These are phyloP conservation scores for Calameuta idolon DNA, from an alignment of 2,888 invertebrate genomes.

Conservation along the genomic window DNA sequence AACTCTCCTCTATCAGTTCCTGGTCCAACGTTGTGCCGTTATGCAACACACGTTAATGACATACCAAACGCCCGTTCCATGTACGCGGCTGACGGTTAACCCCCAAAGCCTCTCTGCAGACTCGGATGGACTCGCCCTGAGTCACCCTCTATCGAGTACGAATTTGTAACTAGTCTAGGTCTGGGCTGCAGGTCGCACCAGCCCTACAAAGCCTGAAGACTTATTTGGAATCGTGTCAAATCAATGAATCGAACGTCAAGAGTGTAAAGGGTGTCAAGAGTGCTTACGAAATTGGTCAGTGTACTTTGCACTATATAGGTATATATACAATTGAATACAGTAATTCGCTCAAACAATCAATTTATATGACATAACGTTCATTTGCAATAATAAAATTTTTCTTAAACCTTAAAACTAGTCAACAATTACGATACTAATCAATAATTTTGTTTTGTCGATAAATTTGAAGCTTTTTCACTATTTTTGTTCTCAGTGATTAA, in stretches of 20 bases:
- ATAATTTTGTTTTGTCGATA: not conserved
- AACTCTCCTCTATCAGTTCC: not conserved
- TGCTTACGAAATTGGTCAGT: not conserved
- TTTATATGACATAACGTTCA: not conserved
- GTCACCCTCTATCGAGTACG: not conserved
- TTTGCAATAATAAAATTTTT: not conserved
- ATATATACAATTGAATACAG: not conserved
- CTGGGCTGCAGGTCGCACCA: not conserved
- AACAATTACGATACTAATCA: not conserved
- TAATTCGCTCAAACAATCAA: not conserved
- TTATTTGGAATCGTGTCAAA: not conserved
- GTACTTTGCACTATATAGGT: not conserved
- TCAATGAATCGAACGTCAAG: not conserved
- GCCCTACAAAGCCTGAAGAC: not conserved
- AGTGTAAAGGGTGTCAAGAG: not conserved
- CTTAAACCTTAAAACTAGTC: not conserved
- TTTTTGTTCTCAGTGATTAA: slow-evolving; percentile 11
- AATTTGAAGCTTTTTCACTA: not conserved
- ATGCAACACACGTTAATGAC: slow-evolving; percentile 9
- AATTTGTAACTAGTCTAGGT: not conserved
- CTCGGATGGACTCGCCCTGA: not conserved
- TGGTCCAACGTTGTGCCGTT: not conserved
- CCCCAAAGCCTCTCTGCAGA: slow-evolving; percentile 18
- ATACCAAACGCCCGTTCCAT: slow-evolving; percentile 42
- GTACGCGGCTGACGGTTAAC: slow-evolving; percentile 42